Base-by-base conservation (phyloP, 2,113 vertebrate species). In the Pterocles burchelli region DNA sequence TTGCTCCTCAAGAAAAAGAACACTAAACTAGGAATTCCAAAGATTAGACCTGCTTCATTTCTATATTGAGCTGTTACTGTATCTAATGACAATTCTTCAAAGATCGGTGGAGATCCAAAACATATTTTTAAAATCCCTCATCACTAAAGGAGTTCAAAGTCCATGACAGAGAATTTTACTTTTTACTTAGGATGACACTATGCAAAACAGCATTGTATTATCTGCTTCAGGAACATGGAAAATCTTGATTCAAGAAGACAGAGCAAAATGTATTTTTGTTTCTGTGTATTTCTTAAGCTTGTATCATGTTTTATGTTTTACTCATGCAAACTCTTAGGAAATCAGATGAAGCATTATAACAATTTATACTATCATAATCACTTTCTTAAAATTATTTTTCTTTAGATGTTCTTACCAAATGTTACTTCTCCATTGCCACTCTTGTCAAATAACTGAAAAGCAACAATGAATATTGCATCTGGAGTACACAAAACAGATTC, bases 371-470 rank as follows among this genome's bases (percentile, higher is more conserved):
- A 62, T 20, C 62, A 85, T 46, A 71, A 95, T 75, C 24, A 94
- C 88, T 96, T 94, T 96, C 86, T 91, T 95, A 89, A 95, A 95
- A 82, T 55, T 67, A 45, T 75, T 96, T 97, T 93, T 90, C 88
- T 93, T 83, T 83, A 93, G 85, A 46, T 93, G 59, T 96, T 97
- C 99, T 97, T 99, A 99, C 99, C 99, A 98, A 99, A 99, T 81
- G 99, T 99, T 97, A 99, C 97, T 97, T 99, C 98, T 94, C 99
- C 99, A 83, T 96, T 99, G 98, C 99, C 99, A 68, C 95, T 99
- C 98, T 99, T 99, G 98, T 99, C 99, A 97, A 99, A 99, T 96
- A 99, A 97, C 90, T 99, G 99, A 98, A 99, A 99, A 98, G 99
- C 99, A 97, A 99, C 99, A 96, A 99, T 98, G 98, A 99, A 99